Percentiles rank a stretch among this genome's conserved stretches.
Conservation (phyloP, 2,888 invertebrate species). For the Malthinus seriepunctatus region DNA sequence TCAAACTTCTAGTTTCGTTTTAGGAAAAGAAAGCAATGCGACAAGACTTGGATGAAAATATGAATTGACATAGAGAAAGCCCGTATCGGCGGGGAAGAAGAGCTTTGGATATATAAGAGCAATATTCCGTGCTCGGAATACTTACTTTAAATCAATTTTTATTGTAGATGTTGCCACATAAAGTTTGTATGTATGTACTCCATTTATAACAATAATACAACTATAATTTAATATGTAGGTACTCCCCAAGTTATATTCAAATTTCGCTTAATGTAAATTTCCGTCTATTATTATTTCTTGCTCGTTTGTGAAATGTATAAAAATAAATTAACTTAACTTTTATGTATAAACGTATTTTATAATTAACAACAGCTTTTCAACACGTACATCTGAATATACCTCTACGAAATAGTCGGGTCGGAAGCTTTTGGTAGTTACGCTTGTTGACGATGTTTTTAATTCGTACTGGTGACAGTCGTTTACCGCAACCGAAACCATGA, state of each 20-base stretch:
- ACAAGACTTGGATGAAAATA: constrained; percentile 34
- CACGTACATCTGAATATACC: constrained; percentile 25
- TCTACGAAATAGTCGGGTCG: constrained; percentile 25
- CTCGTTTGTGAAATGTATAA: too few relatives aligned
- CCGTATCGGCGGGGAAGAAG: constrained; percentile 22
- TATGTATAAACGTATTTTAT: constrained; percentile 12
- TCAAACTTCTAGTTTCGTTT: constrained; percentile 29
- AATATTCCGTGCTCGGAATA: constrained; percentile 39
- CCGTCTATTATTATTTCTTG: too few relatives aligned
- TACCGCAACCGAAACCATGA: constrained; percentile 34
- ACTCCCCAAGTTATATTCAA: too few relatives aligned
- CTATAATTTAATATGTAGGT: background rate
- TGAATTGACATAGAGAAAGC: constrained; percentile 38
- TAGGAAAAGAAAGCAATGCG: constrained; percentile 29
- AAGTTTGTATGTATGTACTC: constrained; percentile 23
- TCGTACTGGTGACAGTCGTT: constrained; percentile 32
- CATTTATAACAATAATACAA: background rate
- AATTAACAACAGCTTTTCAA: constrained; percentile 28
- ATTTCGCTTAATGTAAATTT: too few relatives aligned
- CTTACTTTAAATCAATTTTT: constrained; percentile 37
- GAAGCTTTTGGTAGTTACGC: constrained; percentile 29
- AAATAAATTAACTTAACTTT: too few relatives aligned
- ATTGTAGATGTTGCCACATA: constrained; percentile 31
- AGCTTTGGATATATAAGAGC: constrained; percentile 37
- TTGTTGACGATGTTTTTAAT: constrained; percentile 32